These are phyloP conservation scores for Plectropomus leopardus DNA, from an alignment of 2,113 vertebrate species.

Conservation along the genomic window DNA sequence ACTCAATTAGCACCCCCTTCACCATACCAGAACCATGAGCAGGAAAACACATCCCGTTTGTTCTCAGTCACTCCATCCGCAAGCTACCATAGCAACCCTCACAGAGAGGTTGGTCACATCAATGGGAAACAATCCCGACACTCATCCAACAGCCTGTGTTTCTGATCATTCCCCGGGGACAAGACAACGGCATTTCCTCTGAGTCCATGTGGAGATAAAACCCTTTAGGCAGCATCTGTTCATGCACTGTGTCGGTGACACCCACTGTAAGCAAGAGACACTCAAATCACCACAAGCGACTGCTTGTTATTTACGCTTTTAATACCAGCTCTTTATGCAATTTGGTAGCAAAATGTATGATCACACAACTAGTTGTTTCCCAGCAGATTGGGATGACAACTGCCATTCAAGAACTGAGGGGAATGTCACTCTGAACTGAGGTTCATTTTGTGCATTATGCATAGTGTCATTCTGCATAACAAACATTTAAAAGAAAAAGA, in stretches of 20 bases:
- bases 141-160: slow-evolving; percentile 56
- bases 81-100: slow-evolving; percentile 80
- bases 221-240: slow-evolving; percentile 45
- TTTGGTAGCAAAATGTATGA: neutral
- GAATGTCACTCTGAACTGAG: neutral
- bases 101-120: slow-evolving; percentile 65
- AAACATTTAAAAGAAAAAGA: neutral
- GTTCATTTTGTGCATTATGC: slow-evolving; percentile 12
- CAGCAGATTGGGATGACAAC: slow-evolving; percentile 12
- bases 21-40: slow-evolving; percentile 72
- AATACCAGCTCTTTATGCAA: slow-evolving; percentile 14
- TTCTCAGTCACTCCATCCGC: slow-evolving; percentile 77
- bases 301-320: slow-evolving; percentile 20
- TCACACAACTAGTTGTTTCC: neutral
- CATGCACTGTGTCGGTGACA: slow-evolving; percentile 16
- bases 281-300: slow-evolving; percentile 3
- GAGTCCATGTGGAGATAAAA: slow-evolving; percentile 45
- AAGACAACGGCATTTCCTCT: slow-evolving; percentile 28
- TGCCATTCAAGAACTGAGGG: slow-evolving; percentile 36
- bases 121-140: slow-evolving; percentile 61
- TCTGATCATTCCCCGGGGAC: slow-evolving; percentile 43
- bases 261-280: neutral
- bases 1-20: slow-evolving; percentile 79
- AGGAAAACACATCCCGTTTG: slow-evolving; percentile 76
- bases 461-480: slow-evolving; percentile 14